A percentile compares a stretch with the other conserved stretches of the same genome.
These are phyloP conservation scores for Andrena trimmerana DNA, from an alignment of 2,888 invertebrate genomes.

Conservation along the genomic window DNA sequence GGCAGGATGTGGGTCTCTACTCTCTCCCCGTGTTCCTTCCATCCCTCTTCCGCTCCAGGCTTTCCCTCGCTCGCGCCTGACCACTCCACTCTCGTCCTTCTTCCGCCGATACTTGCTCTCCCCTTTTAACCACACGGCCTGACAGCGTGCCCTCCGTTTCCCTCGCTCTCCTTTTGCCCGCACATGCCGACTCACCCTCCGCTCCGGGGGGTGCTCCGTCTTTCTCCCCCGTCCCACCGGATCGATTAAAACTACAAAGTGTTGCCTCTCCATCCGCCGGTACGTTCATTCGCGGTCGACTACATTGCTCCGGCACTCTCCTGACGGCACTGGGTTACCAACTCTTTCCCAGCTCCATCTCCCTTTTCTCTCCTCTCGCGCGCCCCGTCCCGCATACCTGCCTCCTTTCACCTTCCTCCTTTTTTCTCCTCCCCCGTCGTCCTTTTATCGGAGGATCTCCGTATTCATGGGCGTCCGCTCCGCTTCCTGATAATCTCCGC, in stretches of 20 bases:
- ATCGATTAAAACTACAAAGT: conserved; percentile 84
- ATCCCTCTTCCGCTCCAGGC: conserved; percentile 70
- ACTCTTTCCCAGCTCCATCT: conserved; percentile 74
- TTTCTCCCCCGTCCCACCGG: conserved; percentile 78
- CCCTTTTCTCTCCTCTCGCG: conserved; percentile 37
- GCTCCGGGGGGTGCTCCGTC: conserved; percentile 70
- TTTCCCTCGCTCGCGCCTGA: conserved; percentile 63
- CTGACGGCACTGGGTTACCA: conserved; percentile 81
- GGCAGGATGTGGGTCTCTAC: conserved; percentile 81
- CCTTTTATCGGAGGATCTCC: conserved; percentile 74
- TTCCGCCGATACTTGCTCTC: conserved; percentile 63
- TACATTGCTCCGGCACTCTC: conserved; percentile 79
- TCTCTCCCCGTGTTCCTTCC: conserved; percentile 72
- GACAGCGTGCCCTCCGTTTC: conserved; percentile 34
- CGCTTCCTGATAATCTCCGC: conserved; percentile 80
- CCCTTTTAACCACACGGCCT: conserved; percentile 49
- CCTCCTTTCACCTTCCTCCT: conserved; percentile 45
- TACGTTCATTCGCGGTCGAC: conserved; percentile 83
- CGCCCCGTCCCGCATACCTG: conserved; percentile 40
- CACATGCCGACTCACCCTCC: conserved; percentile 71
- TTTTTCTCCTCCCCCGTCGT: conserved; percentile 40
- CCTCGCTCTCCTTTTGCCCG: conserved; percentile 58
- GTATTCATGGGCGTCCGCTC: conserved; percentile 79
- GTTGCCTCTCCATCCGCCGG: conserved; percentile 80
- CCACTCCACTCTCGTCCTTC: conserved; percentile 62